Conservation (phyloP, 2,797 vertebrate species). For the Poeciliopsis turneri region DNA sequence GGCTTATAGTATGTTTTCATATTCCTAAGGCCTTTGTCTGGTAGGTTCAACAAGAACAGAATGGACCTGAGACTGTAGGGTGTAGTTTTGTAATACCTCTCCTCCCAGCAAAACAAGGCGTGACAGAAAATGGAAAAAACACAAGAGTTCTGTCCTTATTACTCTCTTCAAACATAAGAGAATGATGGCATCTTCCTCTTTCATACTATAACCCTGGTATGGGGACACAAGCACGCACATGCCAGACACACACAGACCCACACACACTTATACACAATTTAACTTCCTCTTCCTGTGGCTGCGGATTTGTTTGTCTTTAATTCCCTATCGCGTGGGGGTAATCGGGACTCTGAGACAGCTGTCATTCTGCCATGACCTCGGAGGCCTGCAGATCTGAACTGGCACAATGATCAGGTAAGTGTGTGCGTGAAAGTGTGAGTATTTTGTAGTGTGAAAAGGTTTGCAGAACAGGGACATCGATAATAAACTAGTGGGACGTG, state of each 20-base stretch:
- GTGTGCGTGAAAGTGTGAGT: conserved; percentile 30
- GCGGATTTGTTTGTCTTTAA: conserved; percentile 84
- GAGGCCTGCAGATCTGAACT: conserved; percentile 73
- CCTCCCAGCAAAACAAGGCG: conserved; percentile 47
- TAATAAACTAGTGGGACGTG: conserved; percentile 11
- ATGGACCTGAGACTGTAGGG: conserved; percentile 33
- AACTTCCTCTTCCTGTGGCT: conserved; percentile 61
- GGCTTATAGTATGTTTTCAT: conserved; percentile 6
- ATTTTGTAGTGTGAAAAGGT: conserved; percentile 9
- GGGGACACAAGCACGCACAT: conserved; percentile 52
- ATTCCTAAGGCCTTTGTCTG: conserved; percentile 23
- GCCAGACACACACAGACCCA: conserved; percentile 28
- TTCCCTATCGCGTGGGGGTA: conserved; percentile 77
- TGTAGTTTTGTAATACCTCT: conserved; percentile 34
- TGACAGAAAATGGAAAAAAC: conserved; percentile 62
- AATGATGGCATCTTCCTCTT: conserved; percentile 47
- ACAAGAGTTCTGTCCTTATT: conserved; percentile 59
- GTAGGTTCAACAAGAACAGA: conserved; percentile 42
- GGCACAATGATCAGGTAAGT: conserved; percentile 75
- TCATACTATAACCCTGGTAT: conserved; percentile 58
- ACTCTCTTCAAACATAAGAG: conserved; percentile 65
- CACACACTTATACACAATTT: conserved; percentile 50
- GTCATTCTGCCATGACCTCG: conserved; percentile 82
- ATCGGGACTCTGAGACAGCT: conserved; percentile 82
- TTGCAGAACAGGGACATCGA: not conserved